Evolutionary conservation across 2,888 invertebrate species (phyloP).

Genomic region (Tinea trinotella): DNA sequence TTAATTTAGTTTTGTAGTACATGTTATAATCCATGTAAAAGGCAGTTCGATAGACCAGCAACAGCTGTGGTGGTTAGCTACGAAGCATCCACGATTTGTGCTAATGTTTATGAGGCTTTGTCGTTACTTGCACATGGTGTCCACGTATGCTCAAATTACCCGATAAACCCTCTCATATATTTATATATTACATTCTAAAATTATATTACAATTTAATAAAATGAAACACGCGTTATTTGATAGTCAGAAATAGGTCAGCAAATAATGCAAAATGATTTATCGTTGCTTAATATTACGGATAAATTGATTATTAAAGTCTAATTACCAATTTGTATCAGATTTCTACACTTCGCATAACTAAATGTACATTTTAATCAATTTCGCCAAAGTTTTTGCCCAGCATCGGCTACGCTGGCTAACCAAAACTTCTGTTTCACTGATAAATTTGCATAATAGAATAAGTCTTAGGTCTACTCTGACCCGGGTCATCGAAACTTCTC

Average conservation of each 20-base stretch:
- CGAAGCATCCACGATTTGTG: background rate
- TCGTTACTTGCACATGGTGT: slow-evolving; percentile 52
- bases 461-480: slow-evolving; percentile 63
- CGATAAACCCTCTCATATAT: slow-evolving; percentile 30
- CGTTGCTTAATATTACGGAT: background rate
- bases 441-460: slow-evolving; percentile 69
- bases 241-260: too few species aligned
- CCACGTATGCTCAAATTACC: slow-evolving; percentile 28
- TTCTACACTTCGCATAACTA: slow-evolving; percentile 11
- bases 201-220: background rate
- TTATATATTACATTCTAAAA: background rate
- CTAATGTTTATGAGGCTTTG: slow-evolving; percentile 40
- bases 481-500: slow-evolving; percentile 67
- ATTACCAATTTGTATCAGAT: slow-evolving; percentile 7
- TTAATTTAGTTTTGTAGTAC: background rate
- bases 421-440: slow-evolving; percentile 62
- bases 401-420: slow-evolving; percentile 35
- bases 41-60: background rate
- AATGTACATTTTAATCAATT: slow-evolving; percentile 14
- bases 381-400: background rate
- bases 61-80: background rate
- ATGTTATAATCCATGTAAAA: background rate
- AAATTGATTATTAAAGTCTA: background rate
- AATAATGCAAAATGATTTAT: background rate
- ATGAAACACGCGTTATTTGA: too few species aligned